Evolutionary conservation across 2,888 invertebrate species (phyloP).

Genomic region (Philereme vetulata): DNA sequence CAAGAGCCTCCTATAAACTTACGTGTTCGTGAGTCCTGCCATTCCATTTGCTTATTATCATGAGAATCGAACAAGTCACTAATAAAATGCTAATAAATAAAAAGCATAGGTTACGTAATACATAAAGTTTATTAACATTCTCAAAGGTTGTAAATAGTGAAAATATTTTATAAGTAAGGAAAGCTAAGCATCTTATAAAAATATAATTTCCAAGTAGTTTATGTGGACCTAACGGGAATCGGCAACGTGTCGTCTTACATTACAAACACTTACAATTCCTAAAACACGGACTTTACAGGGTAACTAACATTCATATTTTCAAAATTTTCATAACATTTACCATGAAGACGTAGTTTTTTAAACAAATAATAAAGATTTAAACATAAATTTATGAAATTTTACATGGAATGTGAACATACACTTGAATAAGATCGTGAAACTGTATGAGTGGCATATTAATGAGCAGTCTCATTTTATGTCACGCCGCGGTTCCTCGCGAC

Average conservation of each 20-base stretch:
- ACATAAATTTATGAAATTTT: constrained; percentile 25
- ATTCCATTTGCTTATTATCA: too few relatives aligned
- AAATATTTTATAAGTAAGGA: constrained; percentile 75
- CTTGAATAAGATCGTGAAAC: constrained; percentile 26
- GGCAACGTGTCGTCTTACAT: constrained; percentile 54
- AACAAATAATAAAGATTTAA: constrained; percentile 19
- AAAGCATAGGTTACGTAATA: constrained; percentile 53
- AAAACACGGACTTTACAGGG: constrained; percentile 20
- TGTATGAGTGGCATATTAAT: constrained; percentile 27
- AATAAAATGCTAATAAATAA: constrained; percentile 16
- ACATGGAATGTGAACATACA: constrained; percentile 38
- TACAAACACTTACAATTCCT: constrained; percentile 42
- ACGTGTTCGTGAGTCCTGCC: too few relatives aligned
- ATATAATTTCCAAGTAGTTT: constrained; percentile 68
- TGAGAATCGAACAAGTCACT: too few relatives aligned
- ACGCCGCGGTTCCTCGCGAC: constrained; percentile 36
- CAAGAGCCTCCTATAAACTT: too few relatives aligned
- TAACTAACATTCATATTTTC: constrained; percentile 30
- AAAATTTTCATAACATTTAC: constrained; percentile 19
- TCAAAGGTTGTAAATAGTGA: constrained; percentile 78
- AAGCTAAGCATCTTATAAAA: constrained; percentile 84
- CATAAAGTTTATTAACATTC: constrained; percentile 77
- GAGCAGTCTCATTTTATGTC: constrained; percentile 38
- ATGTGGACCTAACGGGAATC: constrained; percentile 69
- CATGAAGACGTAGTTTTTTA: constrained; percentile 6